Base-by-base conservation (phyloP, 2,888 invertebrate genomes). In the Toxonevra muliebris region DNA sequence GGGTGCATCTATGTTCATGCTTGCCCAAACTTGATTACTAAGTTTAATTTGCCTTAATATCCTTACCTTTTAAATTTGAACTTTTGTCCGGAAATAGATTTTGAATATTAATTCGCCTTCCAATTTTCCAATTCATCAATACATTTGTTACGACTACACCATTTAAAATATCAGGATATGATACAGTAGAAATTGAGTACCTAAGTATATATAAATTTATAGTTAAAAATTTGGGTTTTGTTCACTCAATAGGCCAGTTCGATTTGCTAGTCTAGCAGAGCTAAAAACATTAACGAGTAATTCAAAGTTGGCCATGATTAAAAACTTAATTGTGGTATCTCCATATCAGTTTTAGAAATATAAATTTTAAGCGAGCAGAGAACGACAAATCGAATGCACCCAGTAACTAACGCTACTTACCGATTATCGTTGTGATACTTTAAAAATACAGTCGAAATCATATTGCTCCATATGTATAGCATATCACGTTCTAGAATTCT, bases 401-500 rank as follows among this genome's bases (percentile, higher is more conserved):
- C 63, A 66, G 30, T 30, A 30, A 30, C 7, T 30, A 2, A 66
- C 65, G 58, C 9, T 41, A 63, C 53, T 61, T 43, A 73, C 77
- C 60, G 42, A 15, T 60, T 76, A 70, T 61, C 81, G 72, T 74
- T 84, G 54, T 65, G 11, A 0, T 72, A 69, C 20, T 89, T 88
- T 13, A 94, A 85, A 73, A 94, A 94, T 9, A 94, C 82, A 0
- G 92, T 90, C 75, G 92, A 91, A 17, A 93, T 88, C 59, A 94
- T 89, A 70, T 91, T 87, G 70, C 90, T 91, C 94, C 94, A 94
- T 13, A 94, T 81, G 76, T 91, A 91, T 76, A 90, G 88, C 70
- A 92, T 85, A 7, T 90, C 88, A 71, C 88, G 87, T 61, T 87
- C 86, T 75, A 93, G 90, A 1, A 94, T 85, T 7, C 92, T 86